A percentile compares a stretch with the other conserved stretches of the same genome.
phyloP scores from a whole-genome alignment of 2,888 invertebrate species.

The Lutraria lutraria region DNA sequence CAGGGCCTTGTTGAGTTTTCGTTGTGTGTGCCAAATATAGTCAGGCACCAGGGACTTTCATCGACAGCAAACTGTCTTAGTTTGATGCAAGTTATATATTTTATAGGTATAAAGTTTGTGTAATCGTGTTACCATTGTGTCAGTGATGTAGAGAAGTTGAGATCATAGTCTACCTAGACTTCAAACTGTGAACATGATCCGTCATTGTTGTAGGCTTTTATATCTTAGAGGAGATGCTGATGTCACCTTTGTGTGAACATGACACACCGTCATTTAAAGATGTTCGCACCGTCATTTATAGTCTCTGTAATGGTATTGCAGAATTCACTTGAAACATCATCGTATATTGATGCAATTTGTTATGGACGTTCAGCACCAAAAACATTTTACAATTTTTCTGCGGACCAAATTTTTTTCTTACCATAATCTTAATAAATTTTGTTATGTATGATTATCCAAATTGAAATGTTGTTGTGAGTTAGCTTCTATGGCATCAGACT shows the following conservation, averaged over 20 bases:
- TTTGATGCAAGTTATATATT: not conserved
- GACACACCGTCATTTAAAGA: not conserved
- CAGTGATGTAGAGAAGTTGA: not conserved
- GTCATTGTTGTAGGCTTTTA: not conserved
- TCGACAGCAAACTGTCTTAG: not conserved
- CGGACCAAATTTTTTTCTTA: too few species aligned
- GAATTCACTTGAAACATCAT: not conserved
- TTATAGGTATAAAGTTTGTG: conserved; percentile 5
- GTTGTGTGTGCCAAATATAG: not conserved
- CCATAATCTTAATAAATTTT: too few species aligned
- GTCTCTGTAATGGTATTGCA: not conserved
- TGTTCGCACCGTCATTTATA: not conserved
- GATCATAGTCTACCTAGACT: not conserved
- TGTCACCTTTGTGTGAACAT: not conserved
- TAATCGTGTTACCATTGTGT: not conserved
- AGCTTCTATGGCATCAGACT: too few species aligned
- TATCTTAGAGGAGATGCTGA: not conserved
- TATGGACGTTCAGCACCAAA: too few species aligned
- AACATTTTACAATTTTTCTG: too few species aligned
- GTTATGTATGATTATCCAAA: too few species aligned
- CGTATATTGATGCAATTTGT: not conserved
- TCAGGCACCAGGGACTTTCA: not conserved
- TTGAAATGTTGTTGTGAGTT: too few species aligned
- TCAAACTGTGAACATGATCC: not conserved
- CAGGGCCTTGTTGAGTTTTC: not conserved